Evolutionary conservation across 2,113 vertebrate species (phyloP), one percentile per base, ranked within the genome.

Genomic region (Saccopteryx bilineata): DNA sequence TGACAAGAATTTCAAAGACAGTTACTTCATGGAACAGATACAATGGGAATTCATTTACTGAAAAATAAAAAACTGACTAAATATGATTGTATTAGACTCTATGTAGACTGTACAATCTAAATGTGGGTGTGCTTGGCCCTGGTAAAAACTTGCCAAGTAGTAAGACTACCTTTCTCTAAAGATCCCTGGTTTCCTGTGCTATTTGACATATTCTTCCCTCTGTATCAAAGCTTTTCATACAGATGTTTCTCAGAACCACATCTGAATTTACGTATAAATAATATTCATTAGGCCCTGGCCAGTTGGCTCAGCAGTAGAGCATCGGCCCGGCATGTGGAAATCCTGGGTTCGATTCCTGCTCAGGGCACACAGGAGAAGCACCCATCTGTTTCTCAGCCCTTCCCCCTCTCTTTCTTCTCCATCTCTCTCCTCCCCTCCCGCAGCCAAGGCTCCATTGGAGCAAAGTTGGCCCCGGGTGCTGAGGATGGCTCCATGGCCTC

Each of bases 1-100:
- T 71, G n/a, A 91, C 39, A 92, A n/a, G 46, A 84, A 80, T 90
- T 78, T 95, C 72, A 91, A 87, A 89, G 72, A 81, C n/a, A 75
- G 81, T n/a, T 69, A 26, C 69, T 60, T 84, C 23, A 39, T 72
- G 65, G 61, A 83, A 81, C 11, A 31, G 19, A 54, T 19, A 63
- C 2, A 17, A 33, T n/a, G 18, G 54, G 90, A 85, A 71, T 69
- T 68, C 33, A 60, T 15, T 61, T 81, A 78, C 10, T 66, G 9
- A 50, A 50, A 72, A 87, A 39, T 39, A 39, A 63, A 14, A 46
- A 31, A 60, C 81, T 48, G 24, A 71, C 76, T 54, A 18, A n/a
- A 7, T 14, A 46, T 63, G 39, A 78, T 78, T 28, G 18, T 39
- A 14, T 33, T 33, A 17, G 8, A 60, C 26, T 28, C 66, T 15